Percentiles rank a stretch among this genome's conserved stretches.
Evolutionary conservation across 1,140 invertebrate genomes (phyloP).

Genomic region (Pseudoatta argentina): DNA sequence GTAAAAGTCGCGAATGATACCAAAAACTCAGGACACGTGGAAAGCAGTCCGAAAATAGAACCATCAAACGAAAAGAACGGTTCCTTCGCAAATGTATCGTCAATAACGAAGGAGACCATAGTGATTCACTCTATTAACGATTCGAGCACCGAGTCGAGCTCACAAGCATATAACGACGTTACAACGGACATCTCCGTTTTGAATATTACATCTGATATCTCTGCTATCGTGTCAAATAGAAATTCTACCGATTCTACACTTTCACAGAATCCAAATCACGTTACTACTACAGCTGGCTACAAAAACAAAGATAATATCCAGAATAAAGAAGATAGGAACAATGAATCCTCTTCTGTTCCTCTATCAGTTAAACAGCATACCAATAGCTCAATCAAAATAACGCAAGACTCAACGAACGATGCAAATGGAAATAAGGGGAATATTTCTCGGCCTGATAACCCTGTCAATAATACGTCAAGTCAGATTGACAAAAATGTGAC

Average conservation of each 20-base stretch:
- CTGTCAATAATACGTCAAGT: not conserved
- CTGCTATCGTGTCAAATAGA: not conserved
- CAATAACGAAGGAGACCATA: not conserved
- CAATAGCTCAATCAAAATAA: not conserved
- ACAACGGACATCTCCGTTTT: not conserved
- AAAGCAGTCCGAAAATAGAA: not conserved
- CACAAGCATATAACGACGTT: not conserved
- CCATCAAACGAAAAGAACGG: not conserved
- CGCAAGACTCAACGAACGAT: not conserved
- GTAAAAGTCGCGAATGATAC: slow-evolving; percentile 6
- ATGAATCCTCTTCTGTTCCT: not conserved
- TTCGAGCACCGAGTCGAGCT: not conserved
- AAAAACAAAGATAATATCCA: not conserved
- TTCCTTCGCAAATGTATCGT: not conserved
- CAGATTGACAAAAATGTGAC: not conserved
- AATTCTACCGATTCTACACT: not conserved
- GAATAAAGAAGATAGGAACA: not conserved
- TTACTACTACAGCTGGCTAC: not conserved
- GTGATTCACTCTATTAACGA: not conserved
- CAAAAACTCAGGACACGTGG: not conserved
- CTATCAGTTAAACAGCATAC: not conserved
- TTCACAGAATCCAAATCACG: slow-evolving; percentile 14
- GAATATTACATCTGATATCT: not conserved
- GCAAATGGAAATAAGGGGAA: not conserved
- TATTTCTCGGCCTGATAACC: not conserved